Evolutionary conservation across 2,797 vertebrate genomes (phyloP).

Genomic region (Margarornis squamiger): DNA sequence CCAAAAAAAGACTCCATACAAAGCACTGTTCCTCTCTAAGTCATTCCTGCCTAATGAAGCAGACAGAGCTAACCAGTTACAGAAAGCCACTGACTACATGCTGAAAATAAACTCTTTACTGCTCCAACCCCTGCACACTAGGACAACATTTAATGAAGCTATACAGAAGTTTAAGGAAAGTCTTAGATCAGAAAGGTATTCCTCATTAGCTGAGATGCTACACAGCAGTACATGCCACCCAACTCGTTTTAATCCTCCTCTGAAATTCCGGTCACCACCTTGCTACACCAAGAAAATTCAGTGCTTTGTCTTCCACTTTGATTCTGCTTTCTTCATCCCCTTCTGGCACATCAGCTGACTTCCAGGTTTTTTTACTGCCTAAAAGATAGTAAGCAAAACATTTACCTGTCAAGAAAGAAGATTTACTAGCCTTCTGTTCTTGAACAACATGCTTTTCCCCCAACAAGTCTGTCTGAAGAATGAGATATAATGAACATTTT

Average conservation of each 20-base stretch:
- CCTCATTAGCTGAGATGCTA: background rate
- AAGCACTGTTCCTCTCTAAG: background rate
- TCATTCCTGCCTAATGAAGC: background rate
- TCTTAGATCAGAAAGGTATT: background rate
- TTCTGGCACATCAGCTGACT: background rate
- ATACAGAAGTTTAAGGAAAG: background rate
- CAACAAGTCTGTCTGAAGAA: background rate
- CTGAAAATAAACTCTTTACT: background rate
- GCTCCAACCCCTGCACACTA: background rate
- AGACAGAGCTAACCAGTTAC: background rate
- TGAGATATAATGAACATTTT: accelerated
- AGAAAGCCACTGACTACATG: background rate
- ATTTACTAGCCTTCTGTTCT: background rate
- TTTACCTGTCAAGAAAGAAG: background rate
- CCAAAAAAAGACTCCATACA: background rate
- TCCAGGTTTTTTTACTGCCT: background rate
- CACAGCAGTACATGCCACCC: background rate
- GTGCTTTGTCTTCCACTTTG: background rate
- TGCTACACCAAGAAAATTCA: background rate
- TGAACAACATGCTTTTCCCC: background rate
- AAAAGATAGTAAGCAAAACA: background rate
- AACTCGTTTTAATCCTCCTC: background rate
- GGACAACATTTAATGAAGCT: background rate
- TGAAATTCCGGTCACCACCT: background rate
- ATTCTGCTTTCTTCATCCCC: background rate